Conservation (phyloP, 1,140 invertebrate genomes). For the Drosophila tropicalis region DNA sequence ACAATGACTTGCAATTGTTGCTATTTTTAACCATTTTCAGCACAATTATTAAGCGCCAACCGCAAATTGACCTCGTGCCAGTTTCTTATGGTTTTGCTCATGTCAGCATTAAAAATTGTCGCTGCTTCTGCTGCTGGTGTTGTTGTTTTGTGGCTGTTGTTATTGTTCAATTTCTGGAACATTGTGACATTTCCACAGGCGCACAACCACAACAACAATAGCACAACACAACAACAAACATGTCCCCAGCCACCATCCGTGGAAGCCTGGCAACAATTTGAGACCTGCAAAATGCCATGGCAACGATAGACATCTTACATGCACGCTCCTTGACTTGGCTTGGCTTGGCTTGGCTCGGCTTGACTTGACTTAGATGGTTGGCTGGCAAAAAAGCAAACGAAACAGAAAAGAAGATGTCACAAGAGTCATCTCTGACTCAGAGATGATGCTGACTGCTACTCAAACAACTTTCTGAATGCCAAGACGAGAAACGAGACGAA, state of each 20-base stretch:
- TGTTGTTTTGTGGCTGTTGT: slow-evolving; percentile 2
- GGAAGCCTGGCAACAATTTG: neutral
- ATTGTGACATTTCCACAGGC: slow-evolving; percentile 21
- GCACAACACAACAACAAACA: slow-evolving; percentile 2
- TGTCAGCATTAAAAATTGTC: slow-evolving; percentile 12
- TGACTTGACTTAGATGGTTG: neutral
- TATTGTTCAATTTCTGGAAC: slow-evolving; percentile 14
- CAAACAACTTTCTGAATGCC: slow-evolving; percentile 19
- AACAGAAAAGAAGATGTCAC: slow-evolving; percentile 18
- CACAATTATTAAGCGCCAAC: slow-evolving; percentile 20
- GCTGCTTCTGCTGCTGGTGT: neutral
- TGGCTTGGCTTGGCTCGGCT: too few species aligned
- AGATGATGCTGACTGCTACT: slow-evolving; percentile 8
- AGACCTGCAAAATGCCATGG: slow-evolving; percentile 27
- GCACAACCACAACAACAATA: slow-evolving; percentile 6
- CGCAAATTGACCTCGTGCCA: slow-evolving; percentile 16
- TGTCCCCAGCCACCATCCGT: neutral
- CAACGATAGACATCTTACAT: slow-evolving; percentile 18
- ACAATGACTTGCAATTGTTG: slow-evolving; percentile 21
- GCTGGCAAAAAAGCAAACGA: slow-evolving; percentile 7
- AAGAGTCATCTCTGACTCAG: slow-evolving; percentile 18
- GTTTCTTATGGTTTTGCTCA: slow-evolving; percentile 5
- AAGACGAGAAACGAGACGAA: neutral
- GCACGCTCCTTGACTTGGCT: slow-evolving; percentile 19
- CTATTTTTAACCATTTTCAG: slow-evolving; percentile 14